Base-by-base conservation (phyloP, 2,113 vertebrate genomes). In the Ivindomyrus marchei region DNA sequence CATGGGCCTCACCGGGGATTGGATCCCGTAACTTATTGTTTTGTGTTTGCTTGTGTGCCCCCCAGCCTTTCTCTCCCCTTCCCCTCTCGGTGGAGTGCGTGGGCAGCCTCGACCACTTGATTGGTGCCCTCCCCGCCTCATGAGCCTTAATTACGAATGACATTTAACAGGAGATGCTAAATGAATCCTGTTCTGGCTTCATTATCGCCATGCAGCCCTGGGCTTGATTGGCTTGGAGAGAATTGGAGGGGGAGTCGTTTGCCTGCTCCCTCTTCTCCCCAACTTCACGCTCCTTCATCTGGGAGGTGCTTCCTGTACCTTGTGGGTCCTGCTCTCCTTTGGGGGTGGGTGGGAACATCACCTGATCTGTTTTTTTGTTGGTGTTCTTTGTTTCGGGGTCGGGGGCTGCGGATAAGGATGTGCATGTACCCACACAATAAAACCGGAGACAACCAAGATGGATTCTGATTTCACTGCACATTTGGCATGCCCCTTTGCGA, bases 161-260 rank as follows among this genome's bases (percentile, higher is more conserved):
- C 94, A 95, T 95, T 94, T 93, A 93, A 90, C 91, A 93, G 92
- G 93, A 93, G 92, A 93, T 92, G 93, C 93, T 91, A 93, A 90
- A 94, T 93, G 92, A 93, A 92, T 93, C 91, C 89, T 86, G 87
- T 89, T 90, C 90, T 87, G 90, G 58, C 87, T 91, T 93, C 91
- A 66, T 91, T 90, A 85, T 93, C 91, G 89, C 90, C 88, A 31
- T 84, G 92, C 92, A 92, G 91, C 58, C 7, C 56, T 80, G 21
- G 19, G 47, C 92, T 91, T 93, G 91, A 94, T 94, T 93, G 91
- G 92, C 91, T 93, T 89, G 87, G 91, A 91, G 89, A 91, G 93
- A 91, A 93, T 70, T 86, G 87, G 50, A 88, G 9, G 27, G 85
- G 66, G 58, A 70, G 89, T 49, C 3, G 52, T 62, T 90, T 36